These are phyloP conservation scores for Theristicus caerulescens DNA, from an alignment of 2,113 vertebrate species.

Conservation along the genomic window DNA sequence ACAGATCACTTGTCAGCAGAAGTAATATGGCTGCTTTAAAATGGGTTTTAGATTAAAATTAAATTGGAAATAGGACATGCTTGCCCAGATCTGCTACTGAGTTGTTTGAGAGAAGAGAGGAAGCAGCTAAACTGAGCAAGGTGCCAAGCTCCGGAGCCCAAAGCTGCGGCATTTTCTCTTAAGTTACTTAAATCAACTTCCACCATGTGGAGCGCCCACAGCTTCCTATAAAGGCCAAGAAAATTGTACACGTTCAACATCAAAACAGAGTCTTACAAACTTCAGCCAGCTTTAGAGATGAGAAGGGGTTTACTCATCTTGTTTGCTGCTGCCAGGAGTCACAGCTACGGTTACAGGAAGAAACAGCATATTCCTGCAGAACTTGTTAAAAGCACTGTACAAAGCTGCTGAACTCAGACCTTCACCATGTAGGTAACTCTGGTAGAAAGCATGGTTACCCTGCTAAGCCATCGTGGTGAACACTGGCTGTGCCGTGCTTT, in stretches of 20 bases:
- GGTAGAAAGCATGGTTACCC: background rate
- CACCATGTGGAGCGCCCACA: background rate
- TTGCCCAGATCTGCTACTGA: background rate
- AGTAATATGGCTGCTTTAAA: background rate
- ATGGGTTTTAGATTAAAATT: background rate
- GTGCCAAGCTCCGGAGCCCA: background rate
- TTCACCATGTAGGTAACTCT: rapidly evolving
- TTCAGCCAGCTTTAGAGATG: background rate
- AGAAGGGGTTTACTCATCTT: conserved; percentile 8
- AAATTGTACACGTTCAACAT: background rate
- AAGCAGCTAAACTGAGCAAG: background rate
- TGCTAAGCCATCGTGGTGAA: rapidly evolving
- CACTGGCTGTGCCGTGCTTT: background rate
- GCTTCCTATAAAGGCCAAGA: conserved; percentile 21
- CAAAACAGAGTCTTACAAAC: background rate
- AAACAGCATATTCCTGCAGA: background rate
- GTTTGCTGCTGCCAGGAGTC: background rate
- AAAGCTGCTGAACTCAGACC: background rate
- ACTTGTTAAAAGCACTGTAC: background rate
- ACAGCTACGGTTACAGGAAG: background rate
- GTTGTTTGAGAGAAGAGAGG: background rate
- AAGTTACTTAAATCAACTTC: background rate
- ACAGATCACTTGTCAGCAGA: background rate
- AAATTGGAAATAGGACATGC: background rate
- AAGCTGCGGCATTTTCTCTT: background rate